These are phyloP conservation scores for Latrodectus elegans DNA, from an alignment of 2,888 invertebrate genomes.

Conservation along the genomic window DNA sequence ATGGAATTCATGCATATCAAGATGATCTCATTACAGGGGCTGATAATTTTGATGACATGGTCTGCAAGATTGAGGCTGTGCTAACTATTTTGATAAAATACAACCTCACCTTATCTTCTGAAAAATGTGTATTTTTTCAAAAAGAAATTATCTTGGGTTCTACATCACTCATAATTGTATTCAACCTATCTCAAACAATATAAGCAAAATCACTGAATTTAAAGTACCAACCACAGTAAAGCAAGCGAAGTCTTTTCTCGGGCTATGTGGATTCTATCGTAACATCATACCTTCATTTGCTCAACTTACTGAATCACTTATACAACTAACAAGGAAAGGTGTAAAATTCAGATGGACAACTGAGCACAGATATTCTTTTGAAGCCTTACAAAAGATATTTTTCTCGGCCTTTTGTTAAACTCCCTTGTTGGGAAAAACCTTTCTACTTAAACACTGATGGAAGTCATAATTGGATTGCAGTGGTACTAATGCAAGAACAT, in stretches of 20 bases:
- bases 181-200: not conserved
- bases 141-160: constrained; percentile 1
- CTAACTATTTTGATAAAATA: not conserved
- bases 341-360: not conserved
- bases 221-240: not conserved
- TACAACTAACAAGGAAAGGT: not conserved
- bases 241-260: constrained; percentile 13
- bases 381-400: not conserved
- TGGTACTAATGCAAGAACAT: constrained; percentile 10
- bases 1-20: constrained; percentile 4
- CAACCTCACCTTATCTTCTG: constrained; percentile 6
- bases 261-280: constrained; percentile 22
- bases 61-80: not conserved
- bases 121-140: constrained; percentile 9
- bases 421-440: constrained; percentile 6
- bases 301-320: not conserved
- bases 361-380: not conserved
- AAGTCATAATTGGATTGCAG: constrained; percentile 8
- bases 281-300: constrained; percentile 15
- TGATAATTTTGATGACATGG: not conserved
- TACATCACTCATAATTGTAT: not conserved
- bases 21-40: not conserved
- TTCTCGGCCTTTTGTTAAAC: constrained; percentile 10
- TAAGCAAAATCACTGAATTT: constrained; percentile 9
- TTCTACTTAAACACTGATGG: constrained; percentile 32